Base-by-base conservation (phyloP, 2,113 vertebrate genomes). In the Scalopus aquaticus region DNA sequence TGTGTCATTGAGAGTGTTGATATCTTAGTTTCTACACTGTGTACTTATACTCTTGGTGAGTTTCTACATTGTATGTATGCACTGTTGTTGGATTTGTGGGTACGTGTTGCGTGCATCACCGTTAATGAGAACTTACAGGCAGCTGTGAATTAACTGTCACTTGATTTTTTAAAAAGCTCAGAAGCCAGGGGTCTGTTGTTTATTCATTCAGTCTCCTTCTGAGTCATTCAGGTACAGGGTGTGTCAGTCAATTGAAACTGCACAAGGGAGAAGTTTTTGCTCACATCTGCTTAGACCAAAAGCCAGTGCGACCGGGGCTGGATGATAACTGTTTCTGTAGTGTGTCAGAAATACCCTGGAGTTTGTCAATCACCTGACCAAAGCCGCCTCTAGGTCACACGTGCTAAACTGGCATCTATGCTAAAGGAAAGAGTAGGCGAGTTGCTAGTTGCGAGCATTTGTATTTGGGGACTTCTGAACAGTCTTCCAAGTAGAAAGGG, bases 191-290 rank as follows among this genome's bases (percentile, higher is more conserved):
- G 97, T 96, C 95, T 97, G 96, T 90, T 96, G 97, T 97, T 98
- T 97, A 96, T 84, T 93, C 65, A 24, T 74, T 91, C 90, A 88
- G 91, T 85, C 73, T 97, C 96, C 56, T 96, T 98, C 97, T 98
- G 98, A 98, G 97, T 98, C 98, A 98, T 98, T 98, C 97, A 95
- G 94, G 93, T 97, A 98, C 96, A 96, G 98, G 98, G 97, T 89
- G 97, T 65, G 96, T 97, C 97, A 94, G 83, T 91, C 96, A 95
- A 95, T 74, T 93, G 96, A 98, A 98, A 97, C 91, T 93, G 58
- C 67, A 49, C 77, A 32, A 20, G 5, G 11, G 79, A 94, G 86
- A 89, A 82, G 86, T 72, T 97, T 96, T 79, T 15, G 26, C 85
- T 97, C 91, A 79, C 96, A 95, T 96, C 90, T 94, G 87, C 79